These are phyloP conservation scores for Epinephelus lanceolatus DNA, from an alignment of 2,113 vertebrate genomes.

Conservation along the genomic window DNA sequence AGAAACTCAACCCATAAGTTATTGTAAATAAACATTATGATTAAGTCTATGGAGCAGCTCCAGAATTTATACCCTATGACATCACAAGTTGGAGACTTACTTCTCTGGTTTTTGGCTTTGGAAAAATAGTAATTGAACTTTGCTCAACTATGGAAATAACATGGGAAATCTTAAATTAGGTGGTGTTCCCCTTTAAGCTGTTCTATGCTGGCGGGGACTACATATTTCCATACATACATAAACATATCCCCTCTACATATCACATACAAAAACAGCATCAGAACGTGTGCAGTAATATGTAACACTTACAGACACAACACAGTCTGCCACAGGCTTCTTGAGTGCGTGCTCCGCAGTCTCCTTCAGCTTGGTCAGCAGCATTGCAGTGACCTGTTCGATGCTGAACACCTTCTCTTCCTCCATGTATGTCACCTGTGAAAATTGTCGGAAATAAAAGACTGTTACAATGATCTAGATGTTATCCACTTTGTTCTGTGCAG, in stretches of 20 bases:
- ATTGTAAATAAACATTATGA: too few species aligned
- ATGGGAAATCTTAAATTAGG: too few species aligned
- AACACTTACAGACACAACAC: conserved; percentile 95
- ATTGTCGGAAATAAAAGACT: background rate
- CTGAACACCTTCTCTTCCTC: conserved; percentile 97
- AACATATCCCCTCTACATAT: too few species aligned
- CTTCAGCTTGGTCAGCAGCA: conserved; percentile 97
- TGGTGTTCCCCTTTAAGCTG: background rate
- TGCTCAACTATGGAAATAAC: too few species aligned
- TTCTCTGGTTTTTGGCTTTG: too few species aligned
- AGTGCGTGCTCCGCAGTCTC: conserved; percentile 94
- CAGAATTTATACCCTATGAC: too few species aligned
- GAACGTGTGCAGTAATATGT: background rate
- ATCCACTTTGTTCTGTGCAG: background rate
- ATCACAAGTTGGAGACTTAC: too few species aligned
- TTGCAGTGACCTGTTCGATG: conserved; percentile 95
- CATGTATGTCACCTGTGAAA: conserved; percentile 93
- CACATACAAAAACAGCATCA: background rate
- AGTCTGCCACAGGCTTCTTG: conserved; percentile 97
- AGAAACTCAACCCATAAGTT: too few species aligned
- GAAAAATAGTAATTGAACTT: too few species aligned
- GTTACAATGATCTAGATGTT: background rate
- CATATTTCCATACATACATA: background rate
- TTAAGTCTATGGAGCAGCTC: too few species aligned
- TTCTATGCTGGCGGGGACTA: background rate